Evolutionary conservation across 1,140 invertebrate species (phyloP).

Genomic region (Drosophila pachea): DNA sequence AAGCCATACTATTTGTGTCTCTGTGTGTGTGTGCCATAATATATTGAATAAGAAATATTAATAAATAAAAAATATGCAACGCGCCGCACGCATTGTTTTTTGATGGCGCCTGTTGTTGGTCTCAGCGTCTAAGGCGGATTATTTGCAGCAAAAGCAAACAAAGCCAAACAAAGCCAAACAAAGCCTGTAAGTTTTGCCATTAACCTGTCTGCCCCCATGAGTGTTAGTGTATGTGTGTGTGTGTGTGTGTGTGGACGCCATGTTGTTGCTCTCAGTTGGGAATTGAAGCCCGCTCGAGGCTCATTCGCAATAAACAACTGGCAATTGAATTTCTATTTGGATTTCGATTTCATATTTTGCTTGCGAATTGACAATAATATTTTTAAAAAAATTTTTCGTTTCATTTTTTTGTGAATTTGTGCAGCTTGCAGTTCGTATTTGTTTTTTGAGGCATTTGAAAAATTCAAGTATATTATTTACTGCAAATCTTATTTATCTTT

Average conservation of each 20-base stretch:
- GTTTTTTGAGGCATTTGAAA: no score
- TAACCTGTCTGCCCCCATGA: conserved; percentile 25
- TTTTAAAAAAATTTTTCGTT: no score
- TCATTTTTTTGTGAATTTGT: no score
- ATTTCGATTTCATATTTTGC: background rate
- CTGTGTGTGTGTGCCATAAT: conserved; percentile 28
- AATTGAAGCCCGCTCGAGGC: conserved; percentile 30
- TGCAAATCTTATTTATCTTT: no score
- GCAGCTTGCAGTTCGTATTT: no score
- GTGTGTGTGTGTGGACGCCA: conserved; percentile 38
- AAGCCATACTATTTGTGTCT: conserved; percentile 16
- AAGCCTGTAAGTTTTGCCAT: conserved; percentile 61
- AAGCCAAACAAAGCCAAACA: conserved; percentile 48
- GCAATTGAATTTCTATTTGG: background rate
- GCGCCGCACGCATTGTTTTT: conserved; percentile 16
- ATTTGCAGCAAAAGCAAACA: conserved; percentile 49
- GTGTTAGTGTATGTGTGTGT: conserved; percentile 10
- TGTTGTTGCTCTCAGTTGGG: conserved; percentile 48
- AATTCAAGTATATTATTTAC: no score
- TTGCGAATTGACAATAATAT: background rate
- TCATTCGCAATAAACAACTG: conserved; percentile 2
- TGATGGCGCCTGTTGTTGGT: conserved; percentile 28
- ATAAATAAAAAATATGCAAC: conserved; percentile 17
- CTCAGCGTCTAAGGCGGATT: conserved; percentile 64
- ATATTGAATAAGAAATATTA: conserved; percentile 14